These are phyloP conservation scores for Vanessa atalanta DNA, from an alignment of 1,140 invertebrate species.

Conservation along the genomic window DNA sequence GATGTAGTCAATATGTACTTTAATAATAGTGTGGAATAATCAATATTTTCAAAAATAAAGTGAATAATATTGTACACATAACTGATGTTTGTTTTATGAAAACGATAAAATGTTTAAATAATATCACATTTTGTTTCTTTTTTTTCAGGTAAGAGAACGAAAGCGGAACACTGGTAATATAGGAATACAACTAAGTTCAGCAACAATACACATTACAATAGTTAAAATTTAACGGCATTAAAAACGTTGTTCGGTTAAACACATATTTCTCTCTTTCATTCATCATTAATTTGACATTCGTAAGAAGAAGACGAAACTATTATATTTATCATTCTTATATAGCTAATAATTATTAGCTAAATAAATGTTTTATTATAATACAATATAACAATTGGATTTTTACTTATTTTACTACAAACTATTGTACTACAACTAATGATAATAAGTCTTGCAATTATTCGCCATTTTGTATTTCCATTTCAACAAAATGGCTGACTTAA, in stretches of 20 bases:
- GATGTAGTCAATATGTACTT: too few species aligned
- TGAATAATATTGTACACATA: neutral
- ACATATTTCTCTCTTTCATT: too few species aligned
- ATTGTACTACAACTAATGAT: constrained; percentile 1
- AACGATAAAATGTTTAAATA: neutral
- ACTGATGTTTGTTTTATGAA: neutral
- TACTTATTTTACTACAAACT: too few species aligned
- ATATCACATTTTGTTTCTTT: neutral
- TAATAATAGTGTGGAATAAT: too few species aligned
- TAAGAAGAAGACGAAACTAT: too few species aligned
- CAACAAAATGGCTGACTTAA: constrained; percentile 19
- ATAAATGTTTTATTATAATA: too few species aligned
- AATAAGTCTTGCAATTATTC: constrained; percentile 3
- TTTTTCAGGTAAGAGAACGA: constrained; percentile 8
- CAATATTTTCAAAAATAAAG: neutral
- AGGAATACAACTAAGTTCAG: neutral
- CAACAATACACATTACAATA: neutral
- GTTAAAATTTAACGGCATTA: neutral
- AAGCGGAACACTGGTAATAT: neutral
- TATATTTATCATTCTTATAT: too few species aligned
- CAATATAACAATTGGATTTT: neutral
- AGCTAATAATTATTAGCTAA: too few species aligned
- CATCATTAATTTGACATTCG: too few species aligned
- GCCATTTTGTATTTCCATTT: constrained; percentile 10
- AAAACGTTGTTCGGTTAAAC: neutral